phyloP scores from a whole-genome alignment of 2,888 invertebrate genomes.

The Ametastegia equiseti region DNA sequence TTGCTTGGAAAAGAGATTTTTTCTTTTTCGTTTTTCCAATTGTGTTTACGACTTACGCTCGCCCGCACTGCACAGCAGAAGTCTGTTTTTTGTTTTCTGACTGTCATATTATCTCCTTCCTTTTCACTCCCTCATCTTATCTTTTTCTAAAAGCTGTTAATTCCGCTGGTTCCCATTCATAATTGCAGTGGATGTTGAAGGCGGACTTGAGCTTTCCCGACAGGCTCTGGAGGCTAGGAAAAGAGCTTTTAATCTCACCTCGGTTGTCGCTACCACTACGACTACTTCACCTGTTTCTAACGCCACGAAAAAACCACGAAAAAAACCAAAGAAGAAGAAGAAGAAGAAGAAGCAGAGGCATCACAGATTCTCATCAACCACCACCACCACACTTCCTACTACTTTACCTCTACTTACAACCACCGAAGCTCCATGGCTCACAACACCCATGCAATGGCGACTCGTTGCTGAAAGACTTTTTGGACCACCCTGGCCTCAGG shows the following conservation, averaged over 20 bases:
- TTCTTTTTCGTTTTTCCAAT: background rate
- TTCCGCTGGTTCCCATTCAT: background rate
- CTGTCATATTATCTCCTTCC: background rate
- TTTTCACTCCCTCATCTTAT: background rate
- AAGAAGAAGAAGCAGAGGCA: constrained; percentile 63
- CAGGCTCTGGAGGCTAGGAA: constrained; percentile 57
- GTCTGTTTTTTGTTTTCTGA: background rate
- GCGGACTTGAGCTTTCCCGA: constrained; percentile 51
- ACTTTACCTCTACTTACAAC: constrained; percentile 53
- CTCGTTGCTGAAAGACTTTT: constrained; percentile 65
- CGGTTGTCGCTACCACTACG: constrained; percentile 46
- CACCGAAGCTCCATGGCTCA: constrained; percentile 58
- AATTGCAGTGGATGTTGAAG: constrained; percentile 57
- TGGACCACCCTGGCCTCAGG: constrained; percentile 58
- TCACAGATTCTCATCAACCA: constrained; percentile 47
- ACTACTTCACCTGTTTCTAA: constrained; percentile 27
- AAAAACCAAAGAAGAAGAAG: constrained; percentile 64
- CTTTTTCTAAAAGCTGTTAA: background rate
- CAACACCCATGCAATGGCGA: constrained; percentile 63
- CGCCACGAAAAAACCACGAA: constrained; percentile 51
- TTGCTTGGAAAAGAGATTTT: background rate
- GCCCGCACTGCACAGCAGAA: no score
- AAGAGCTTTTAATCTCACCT: constrained; percentile 53
- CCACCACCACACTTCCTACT: constrained; percentile 49
- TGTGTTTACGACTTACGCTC: no score